Percentiles rank a stretch among this genome's conserved stretches.
Conservation (phyloP, 1,140 invertebrate genomes). For the Daktulosphaira vitifoliae region DNA sequence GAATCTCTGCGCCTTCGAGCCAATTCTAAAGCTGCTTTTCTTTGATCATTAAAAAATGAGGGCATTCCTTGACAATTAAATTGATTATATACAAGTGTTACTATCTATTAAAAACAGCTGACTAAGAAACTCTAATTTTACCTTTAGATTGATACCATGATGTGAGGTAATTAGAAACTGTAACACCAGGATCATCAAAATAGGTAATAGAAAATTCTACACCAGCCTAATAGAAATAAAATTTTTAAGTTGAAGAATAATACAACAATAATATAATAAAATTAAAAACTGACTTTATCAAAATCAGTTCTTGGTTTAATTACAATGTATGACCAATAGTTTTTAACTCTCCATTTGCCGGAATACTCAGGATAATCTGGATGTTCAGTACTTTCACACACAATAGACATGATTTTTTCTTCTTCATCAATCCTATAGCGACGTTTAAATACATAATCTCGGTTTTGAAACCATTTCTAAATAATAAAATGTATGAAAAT, state of each 20-base stretch:
- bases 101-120: neutral
- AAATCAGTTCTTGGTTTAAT: slow-evolving; percentile 59
- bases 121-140: slow-evolving; percentile 10
- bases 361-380: slow-evolving; percentile 41
- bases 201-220: slow-evolving; percentile 79
- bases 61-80: slow-evolving; percentile 34
- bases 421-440: slow-evolving; percentile 54
- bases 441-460: slow-evolving; percentile 77
- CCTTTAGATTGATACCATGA: slow-evolving; percentile 37
- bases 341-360: slow-evolving; percentile 51
- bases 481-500: too few relatives aligned
- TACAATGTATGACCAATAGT: slow-evolving; percentile 81
- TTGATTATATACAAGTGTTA: neutral
- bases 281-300: slow-evolving; percentile 47
- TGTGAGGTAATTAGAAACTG: slow-evolving; percentile 35
- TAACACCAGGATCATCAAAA: slow-evolving; percentile 69
- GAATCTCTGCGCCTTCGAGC: slow-evolving; percentile 15
- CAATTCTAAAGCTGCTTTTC: slow-evolving; percentile 34
- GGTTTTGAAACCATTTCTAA: slow-evolving; percentile 69
- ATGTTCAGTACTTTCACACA: slow-evolving; percentile 45
- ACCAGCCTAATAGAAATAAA: slow-evolving; percentile 46
- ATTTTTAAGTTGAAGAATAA: slow-evolving; percentile 21
- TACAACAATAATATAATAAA: slow-evolving; percentile 7
- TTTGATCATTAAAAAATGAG: slow-evolving; percentile 34
- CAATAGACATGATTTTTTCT: slow-evolving; percentile 46